phyloP scores from a whole-genome alignment of 1,140 invertebrate species.

The Anoplophora glabripennis region DNA sequence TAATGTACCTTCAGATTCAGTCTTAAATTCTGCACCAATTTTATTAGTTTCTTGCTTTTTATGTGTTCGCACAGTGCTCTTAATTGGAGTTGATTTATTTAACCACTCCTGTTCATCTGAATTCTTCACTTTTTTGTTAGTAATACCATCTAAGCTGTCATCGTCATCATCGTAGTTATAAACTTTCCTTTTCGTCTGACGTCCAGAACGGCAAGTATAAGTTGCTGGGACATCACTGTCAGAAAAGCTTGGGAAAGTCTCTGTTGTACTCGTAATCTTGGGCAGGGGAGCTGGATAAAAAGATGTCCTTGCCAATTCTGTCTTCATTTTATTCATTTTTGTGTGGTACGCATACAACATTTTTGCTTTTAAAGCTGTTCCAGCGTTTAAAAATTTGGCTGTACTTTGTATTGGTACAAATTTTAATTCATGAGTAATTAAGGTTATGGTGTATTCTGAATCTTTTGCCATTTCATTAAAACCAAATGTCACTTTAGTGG shows the following conservation, averaged over 20 bases:
- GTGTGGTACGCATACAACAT: constrained; percentile 11
- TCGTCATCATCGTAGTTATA: constrained; percentile 9
- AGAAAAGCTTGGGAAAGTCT: background rate
- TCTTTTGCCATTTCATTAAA: constrained; percentile 9
- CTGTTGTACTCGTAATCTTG: background rate
- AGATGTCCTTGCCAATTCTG: background rate
- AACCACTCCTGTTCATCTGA: constrained; percentile 1
- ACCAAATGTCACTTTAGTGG: constrained; percentile 7
- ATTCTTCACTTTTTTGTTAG: constrained; percentile 2
- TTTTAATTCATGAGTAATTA: constrained; percentile 3
- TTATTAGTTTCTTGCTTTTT: no score
- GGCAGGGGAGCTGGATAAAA: constrained; percentile 1
- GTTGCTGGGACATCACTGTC: background rate
- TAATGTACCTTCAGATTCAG: no score
- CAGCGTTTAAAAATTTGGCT: constrained; percentile 3
- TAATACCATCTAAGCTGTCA: constrained; percentile 2
- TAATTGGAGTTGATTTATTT: background rate
- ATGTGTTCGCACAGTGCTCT: background rate
- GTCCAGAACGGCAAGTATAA: constrained; percentile 8
- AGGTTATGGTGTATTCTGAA: background rate
- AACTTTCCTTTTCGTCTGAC: constrained; percentile 14
- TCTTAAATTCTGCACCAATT: no score
- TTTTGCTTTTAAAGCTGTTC: constrained; percentile 2
- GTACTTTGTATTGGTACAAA: constrained; percentile 4
- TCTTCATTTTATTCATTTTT: constrained; percentile 4